Evolutionary conservation across 2,797 vertebrate genomes (phyloP).

Genomic region (Remorina albescens): DNA sequence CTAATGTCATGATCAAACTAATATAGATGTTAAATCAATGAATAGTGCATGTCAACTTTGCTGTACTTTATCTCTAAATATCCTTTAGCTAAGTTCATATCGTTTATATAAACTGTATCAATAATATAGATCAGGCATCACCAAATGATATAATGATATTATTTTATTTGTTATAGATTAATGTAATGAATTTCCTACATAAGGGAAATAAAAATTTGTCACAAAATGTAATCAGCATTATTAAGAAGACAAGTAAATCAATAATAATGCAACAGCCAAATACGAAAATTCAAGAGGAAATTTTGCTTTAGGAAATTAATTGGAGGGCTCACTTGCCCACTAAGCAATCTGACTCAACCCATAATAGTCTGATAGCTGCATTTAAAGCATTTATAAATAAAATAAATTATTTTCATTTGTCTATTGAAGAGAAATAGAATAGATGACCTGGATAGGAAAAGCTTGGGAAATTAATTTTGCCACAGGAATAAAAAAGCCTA

Average conservation of each 20-base stretch:
- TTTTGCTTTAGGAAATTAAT: not conserved
- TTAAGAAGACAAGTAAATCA: not conserved
- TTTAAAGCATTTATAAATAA: not conserved
- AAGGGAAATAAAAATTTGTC: not conserved
- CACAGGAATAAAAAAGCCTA: not conserved
- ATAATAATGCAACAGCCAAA: not conserved
- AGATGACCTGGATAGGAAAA: not conserved
- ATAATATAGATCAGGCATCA: too few species aligned
- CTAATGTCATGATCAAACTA: not conserved
- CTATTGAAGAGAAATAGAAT: not conserved
- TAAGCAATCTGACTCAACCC: not conserved
- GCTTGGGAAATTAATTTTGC: not conserved
- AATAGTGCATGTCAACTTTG: not conserved
- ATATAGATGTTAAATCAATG: not conserved
- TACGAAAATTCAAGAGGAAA: not conserved
- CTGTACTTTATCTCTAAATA: too few species aligned
- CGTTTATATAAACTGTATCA: too few species aligned
- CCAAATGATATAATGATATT: too few species aligned
- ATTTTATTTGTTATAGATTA: too few species aligned
- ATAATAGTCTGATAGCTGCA: not conserved
- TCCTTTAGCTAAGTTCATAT: too few species aligned
- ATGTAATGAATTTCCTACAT: not conserved
- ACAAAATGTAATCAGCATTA: not conserved
- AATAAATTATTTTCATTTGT: slow-evolving; percentile 17
- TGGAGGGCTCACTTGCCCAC: not conserved